A percentile compares a stretch with the other conserved stretches of the same genome.
phyloP scores from a whole-genome alignment of 1,140 invertebrate species.

The Meloidogyne hapla region DNA sequence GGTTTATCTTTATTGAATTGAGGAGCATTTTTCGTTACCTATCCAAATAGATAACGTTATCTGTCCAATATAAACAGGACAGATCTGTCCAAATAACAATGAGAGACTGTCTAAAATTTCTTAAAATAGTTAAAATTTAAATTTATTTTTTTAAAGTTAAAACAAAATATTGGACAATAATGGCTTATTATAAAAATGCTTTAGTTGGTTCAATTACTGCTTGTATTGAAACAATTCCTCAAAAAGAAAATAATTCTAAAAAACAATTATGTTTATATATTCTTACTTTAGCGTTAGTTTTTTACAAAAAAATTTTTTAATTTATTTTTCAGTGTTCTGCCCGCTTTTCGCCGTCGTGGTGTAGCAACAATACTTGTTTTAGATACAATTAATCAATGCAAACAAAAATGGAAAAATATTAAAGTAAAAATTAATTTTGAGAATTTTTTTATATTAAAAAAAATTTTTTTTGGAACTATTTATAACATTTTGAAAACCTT shows the following conservation, averaged over 20 bases:
- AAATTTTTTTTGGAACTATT: too few relatives aligned
- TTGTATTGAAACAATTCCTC: background rate
- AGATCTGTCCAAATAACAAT: background rate
- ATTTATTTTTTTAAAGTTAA: background rate
- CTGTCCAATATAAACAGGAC: too few relatives aligned
- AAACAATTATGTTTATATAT: background rate
- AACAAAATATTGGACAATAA: constrained; percentile 19
- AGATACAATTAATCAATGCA: background rate
- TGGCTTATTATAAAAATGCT: constrained; percentile 9
- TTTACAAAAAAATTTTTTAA: too few relatives aligned
- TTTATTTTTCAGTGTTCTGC: constrained; percentile 9
- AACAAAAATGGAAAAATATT: constrained; percentile 16
- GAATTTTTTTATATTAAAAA: too few relatives aligned
- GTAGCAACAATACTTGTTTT: constrained; percentile 7
- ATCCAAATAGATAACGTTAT: too few relatives aligned
- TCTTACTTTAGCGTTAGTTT: constrained; percentile 19
- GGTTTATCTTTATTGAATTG: too few relatives aligned
- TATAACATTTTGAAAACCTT: too few relatives aligned
- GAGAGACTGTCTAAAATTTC: background rate
- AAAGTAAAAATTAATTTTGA: background rate
- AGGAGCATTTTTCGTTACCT: too few relatives aligned
- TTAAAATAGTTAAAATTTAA: background rate
- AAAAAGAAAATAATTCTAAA: constrained; percentile 4
- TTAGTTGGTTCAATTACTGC: constrained; percentile 19
- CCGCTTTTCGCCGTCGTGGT: constrained; percentile 8